These are phyloP conservation scores for Diachasma alloeum DNA, from an alignment of 1,140 invertebrate genomes.

Conservation along the genomic window DNA sequence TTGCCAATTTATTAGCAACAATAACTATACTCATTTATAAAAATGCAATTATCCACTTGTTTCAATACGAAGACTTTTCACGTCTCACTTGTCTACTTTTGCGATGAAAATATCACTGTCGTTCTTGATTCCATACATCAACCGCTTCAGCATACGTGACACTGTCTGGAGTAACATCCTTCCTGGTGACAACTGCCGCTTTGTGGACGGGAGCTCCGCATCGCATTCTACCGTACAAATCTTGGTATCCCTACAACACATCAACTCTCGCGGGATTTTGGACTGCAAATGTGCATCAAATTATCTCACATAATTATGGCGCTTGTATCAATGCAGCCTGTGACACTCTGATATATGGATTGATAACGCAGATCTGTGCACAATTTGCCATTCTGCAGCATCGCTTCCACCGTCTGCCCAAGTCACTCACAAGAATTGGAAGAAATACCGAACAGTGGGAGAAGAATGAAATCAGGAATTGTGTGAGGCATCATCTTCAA, in stretches of 20 bases:
- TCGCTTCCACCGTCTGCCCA: not conserved
- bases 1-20: no score
- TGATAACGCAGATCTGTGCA: not conserved
- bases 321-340: not conserved
- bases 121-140: not conserved
- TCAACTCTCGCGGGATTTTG: not conserved
- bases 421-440: not conserved
- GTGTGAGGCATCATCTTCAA: slow-evolving; percentile 7
- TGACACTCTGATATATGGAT: not conserved
- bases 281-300: not conserved
- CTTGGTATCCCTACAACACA: not conserved
- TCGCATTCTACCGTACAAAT: not conserved
- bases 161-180: not conserved
- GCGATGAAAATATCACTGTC: not conserved
- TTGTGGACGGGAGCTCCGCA: not conserved
- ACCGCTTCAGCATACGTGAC: not conserved
- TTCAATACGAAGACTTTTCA: no score
- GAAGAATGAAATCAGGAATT: not conserved
- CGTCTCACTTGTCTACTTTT: no score
- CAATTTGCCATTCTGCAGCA: not conserved
- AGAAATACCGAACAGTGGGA: not conserved
- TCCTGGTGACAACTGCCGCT: not conserved
- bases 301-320: not conserved
- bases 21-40: no score
- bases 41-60: no score